These are phyloP conservation scores for Arrhopalites spinosus DNA, from an alignment of 2,888 invertebrate species.

Conservation along the genomic window DNA sequence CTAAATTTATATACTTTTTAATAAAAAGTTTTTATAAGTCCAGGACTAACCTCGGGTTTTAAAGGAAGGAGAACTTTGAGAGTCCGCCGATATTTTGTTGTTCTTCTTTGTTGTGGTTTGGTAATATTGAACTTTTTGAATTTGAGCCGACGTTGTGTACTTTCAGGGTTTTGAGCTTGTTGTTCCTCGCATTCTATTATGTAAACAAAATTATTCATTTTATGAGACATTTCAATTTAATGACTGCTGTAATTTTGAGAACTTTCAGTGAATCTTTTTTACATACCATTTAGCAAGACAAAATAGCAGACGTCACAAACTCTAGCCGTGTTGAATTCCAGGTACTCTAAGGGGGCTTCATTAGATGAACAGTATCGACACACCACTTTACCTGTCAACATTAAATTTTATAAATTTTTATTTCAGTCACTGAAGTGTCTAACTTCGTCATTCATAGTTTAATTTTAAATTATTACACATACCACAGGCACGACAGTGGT, in stretches of 20 bases:
- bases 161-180: slow-evolving; percentile 51
- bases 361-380: slow-evolving; percentile 68
- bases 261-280: background rate
- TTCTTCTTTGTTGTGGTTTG: slow-evolving; percentile 47
- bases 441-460: no score
- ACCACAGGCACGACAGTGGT: slow-evolving; percentile 71
- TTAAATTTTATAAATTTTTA: background rate
- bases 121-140: slow-evolving; percentile 42
- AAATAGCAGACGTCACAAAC: slow-evolving; percentile 65
- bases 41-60: slow-evolving; percentile 59
- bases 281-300: slow-evolving; percentile 59
- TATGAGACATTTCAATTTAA: background rate
- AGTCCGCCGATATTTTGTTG: slow-evolving; percentile 56
- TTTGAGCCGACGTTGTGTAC: slow-evolving; percentile 56
- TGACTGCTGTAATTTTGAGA: background rate
- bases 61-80: slow-evolving; percentile 56
- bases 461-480: no score
- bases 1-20: no score
- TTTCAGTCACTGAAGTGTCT: background rate
- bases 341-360: slow-evolving; percentile 64
- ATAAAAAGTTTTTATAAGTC: no score
- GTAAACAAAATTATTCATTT: slow-evolving; percentile 12
- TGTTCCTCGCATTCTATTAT: slow-evolving; percentile 55
- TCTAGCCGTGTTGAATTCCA: slow-evolving; percentile 61
- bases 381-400: slow-evolving; percentile 64